Conservation (phyloP, 1,140 invertebrate genomes). For the Trissolcus basalis region DNA sequence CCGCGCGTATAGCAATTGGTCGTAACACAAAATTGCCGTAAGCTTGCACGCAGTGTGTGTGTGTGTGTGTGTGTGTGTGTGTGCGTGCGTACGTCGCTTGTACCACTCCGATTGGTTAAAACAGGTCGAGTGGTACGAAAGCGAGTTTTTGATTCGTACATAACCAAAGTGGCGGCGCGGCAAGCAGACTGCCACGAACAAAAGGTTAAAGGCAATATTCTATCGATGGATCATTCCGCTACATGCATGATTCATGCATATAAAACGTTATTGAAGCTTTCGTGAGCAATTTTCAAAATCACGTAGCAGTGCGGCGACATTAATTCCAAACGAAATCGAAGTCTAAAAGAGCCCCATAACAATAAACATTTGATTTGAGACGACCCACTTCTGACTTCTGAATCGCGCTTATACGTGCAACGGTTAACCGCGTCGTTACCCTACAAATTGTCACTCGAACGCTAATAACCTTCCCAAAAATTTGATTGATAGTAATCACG, state of each 20-base stretch:
- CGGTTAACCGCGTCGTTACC: constrained; percentile 53
- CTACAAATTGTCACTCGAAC: constrained; percentile 40
- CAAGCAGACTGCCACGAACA: too few relatives aligned
- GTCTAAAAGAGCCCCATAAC: constrained; percentile 63
- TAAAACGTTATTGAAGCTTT: constrained; percentile 9
- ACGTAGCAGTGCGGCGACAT: constrained; percentile 40
- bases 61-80: too few relatives aligned
- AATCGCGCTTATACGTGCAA: constrained; percentile 43
- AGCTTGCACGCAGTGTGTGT: too few relatives aligned
- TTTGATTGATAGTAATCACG: constrained; percentile 48
- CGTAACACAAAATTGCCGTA: too few relatives aligned
- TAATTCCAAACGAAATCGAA: constrained; percentile 62
- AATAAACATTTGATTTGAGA: constrained; percentile 66
- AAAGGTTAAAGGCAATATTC: too few relatives aligned
- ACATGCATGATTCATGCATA: constrained; percentile 8
- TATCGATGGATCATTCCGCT: too few relatives aligned
- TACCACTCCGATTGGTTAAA: too few relatives aligned
- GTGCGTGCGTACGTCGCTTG: too few relatives aligned
- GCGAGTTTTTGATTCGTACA: too few relatives aligned
- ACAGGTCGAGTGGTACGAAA: too few relatives aligned
- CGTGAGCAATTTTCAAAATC: constrained; percentile 5
- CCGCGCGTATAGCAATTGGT: too few relatives aligned
- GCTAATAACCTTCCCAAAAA: constrained; percentile 39
- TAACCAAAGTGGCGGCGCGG: too few relatives aligned
- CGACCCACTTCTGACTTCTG: constrained; percentile 57